Evolutionary conservation across 2,113 vertebrate genomes (phyloP).

Genomic region (Scomber scombrus): DNA sequence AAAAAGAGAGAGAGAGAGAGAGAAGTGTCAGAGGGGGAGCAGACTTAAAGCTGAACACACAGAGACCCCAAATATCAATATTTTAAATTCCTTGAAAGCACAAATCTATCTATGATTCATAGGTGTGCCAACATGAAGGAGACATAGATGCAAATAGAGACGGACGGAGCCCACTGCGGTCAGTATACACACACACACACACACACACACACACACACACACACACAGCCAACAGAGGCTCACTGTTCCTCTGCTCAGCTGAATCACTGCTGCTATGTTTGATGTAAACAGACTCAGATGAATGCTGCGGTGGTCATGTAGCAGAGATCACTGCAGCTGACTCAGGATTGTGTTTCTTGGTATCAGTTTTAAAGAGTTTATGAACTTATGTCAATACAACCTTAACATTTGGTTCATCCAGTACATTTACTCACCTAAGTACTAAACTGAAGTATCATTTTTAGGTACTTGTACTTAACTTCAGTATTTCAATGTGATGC

Average conservation of each 20-base stretch:
- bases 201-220: too few relatives aligned
- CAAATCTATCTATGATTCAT: slow-evolving; percentile 68
- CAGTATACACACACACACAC: too few relatives aligned
- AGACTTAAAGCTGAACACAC: slow-evolving; percentile 41
- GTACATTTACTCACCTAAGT: too few relatives aligned
- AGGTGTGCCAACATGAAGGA: not conserved
- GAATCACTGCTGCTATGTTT: slow-evolving; percentile 22
- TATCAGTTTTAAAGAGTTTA: too few relatives aligned
- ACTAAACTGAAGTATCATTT: too few relatives aligned
- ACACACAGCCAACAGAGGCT: not conserved
- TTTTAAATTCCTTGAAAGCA: slow-evolving; percentile 72
- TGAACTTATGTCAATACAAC: too few relatives aligned
- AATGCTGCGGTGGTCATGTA: not conserved
- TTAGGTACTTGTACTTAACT: too few relatives aligned
- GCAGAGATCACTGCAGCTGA: not conserved
- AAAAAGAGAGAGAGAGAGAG: not conserved
- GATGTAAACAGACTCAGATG: slow-evolving; percentile 11
- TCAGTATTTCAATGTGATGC: too few relatives aligned
- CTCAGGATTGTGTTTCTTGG: too few relatives aligned
- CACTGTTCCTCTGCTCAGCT: not conserved
- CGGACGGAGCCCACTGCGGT: slow-evolving; percentile 28
- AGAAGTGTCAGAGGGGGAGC: slow-evolving; percentile 49
- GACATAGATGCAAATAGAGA: slow-evolving; percentile 1
- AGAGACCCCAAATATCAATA: slow-evolving; percentile 68
- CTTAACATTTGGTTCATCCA: too few relatives aligned